Percentiles rank a stretch among this genome's conserved stretches.
These are phyloP conservation scores for Scotopteryx bipunctaria DNA, from an alignment of 2,888 invertebrate genomes.

Conservation along the genomic window DNA sequence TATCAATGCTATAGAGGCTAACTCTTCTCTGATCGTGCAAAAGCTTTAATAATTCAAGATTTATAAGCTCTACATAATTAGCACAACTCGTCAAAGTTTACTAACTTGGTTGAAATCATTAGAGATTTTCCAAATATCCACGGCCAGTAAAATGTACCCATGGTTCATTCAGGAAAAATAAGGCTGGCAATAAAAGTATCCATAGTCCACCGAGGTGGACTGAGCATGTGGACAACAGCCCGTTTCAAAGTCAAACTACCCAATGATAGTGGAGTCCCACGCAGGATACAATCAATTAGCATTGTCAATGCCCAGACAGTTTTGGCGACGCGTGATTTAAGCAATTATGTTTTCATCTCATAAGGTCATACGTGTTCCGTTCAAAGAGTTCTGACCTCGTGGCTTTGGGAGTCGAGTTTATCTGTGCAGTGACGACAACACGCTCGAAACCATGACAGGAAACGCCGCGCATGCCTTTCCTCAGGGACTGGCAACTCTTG, in stretches of 20 bases:
- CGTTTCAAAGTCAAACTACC: not conserved
- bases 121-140: too few species aligned
- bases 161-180: too few species aligned
- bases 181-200: too few species aligned
- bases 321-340: slow-evolving; percentile 51
- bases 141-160: too few species aligned
- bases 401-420: slow-evolving; percentile 40
- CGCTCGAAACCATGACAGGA: slow-evolving; percentile 77
- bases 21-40: too few species aligned
- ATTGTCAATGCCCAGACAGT: slow-evolving; percentile 45
- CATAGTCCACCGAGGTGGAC: too few species aligned
- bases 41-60: too few species aligned
- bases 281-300: slow-evolving; percentile 40
- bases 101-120: too few species aligned
- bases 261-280: slow-evolving; percentile 16
- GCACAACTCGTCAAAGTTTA: too few species aligned
- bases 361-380: slow-evolving; percentile 74
- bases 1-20: too few species aligned
- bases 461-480: slow-evolving; percentile 71
- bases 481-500: slow-evolving; percentile 61
- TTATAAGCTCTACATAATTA: too few species aligned
- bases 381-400: slow-evolving; percentile 66
- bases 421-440: slow-evolving; percentile 41
- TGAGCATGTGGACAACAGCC: too few species aligned
- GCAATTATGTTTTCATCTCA: slow-evolving; percentile 73